Conservation (phyloP, 2,113 vertebrate genomes). For the Elanoides forficatus region DNA sequence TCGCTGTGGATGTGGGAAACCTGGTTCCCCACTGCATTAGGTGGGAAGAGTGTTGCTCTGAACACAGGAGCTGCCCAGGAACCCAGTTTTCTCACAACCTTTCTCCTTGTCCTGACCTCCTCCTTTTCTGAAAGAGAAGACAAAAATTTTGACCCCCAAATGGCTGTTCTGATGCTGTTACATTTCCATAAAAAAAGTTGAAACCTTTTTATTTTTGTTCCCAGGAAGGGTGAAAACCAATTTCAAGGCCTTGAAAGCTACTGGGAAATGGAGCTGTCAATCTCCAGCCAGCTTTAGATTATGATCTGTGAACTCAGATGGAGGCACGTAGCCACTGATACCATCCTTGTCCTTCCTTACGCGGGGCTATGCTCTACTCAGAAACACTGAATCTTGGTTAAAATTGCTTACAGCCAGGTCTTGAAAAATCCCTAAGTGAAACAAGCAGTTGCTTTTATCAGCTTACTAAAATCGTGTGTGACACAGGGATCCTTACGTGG, state of each 20-base stretch:
- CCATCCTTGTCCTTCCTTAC: background rate
- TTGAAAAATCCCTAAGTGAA: background rate
- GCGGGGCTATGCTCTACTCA: background rate
- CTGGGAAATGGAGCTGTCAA: background rate
- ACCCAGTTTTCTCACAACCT: background rate
- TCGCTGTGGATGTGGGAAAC: background rate
- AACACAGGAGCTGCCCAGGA: accelerated
- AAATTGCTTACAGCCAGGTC: background rate
- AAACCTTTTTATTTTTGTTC: background rate
- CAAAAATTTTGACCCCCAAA: background rate
- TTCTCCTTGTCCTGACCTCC: background rate
- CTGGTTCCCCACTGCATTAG: background rate
- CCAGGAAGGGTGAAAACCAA: background rate
- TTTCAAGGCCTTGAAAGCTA: background rate
- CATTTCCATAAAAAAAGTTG: background rate
- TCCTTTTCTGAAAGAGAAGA: background rate
- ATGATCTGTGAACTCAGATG: background rate
- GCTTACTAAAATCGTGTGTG: background rate
- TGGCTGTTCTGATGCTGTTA: background rate
- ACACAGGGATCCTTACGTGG: background rate
- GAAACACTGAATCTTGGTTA: background rate
- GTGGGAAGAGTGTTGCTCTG: background rate
- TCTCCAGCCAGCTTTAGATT: background rate
- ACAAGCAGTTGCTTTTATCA: background rate
- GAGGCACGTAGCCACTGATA: accelerated